Base-by-base conservation (phyloP, 1,140 invertebrate genomes). In the Aphelenchoides besseyi region DNA sequence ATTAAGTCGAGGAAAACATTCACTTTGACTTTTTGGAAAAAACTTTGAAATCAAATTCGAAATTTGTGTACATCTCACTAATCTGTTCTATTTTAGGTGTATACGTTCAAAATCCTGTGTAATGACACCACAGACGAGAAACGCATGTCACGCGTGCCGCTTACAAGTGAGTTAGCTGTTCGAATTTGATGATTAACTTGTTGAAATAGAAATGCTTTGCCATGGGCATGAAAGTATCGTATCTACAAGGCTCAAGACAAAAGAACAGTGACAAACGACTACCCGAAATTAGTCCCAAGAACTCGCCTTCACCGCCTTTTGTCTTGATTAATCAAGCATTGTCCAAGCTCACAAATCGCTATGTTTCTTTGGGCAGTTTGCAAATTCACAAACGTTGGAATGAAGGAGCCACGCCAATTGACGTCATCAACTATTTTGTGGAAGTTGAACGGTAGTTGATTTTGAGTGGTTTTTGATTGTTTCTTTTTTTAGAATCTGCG, bases 301-400 rank as follows among this genome's bases (percentile, higher is more conserved):
- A 32, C n/a, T 66, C 63, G 16, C 63, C 63, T 23, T 16, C 63
- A n/a, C 63, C 63, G n/a, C 63, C 63, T n/a, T 66, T 66, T 53
- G 36, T 66, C 16, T 16, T 66, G 12, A 37, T 66, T 1, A 66
- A 66, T 53, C 63, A 66, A 3, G 9, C 12, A n/a, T 53, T 66
- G 35, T 26, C 63, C 12, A 66, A 66, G 63, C 32, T 32, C 12
- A 33, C n/a, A 12, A 66, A 66, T 35, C 63, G 63, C 12, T 41
- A 29, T 33, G 63, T 66, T 12, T 32, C 63, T n/a, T 32, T 66
- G 26, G 63, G 63, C 30, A 36, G 32, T 53, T 33, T 66, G 12
- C 16, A 66, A 12, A 29, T 66, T 2, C 36, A 18, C 26, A 66
- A 66, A 32, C 16, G 18, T 8, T 59, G 55, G 55, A 16, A 66